phyloP scores from a whole-genome alignment of 2,888 invertebrate genomes.

The Gonocerus acuteangulatus region DNA sequence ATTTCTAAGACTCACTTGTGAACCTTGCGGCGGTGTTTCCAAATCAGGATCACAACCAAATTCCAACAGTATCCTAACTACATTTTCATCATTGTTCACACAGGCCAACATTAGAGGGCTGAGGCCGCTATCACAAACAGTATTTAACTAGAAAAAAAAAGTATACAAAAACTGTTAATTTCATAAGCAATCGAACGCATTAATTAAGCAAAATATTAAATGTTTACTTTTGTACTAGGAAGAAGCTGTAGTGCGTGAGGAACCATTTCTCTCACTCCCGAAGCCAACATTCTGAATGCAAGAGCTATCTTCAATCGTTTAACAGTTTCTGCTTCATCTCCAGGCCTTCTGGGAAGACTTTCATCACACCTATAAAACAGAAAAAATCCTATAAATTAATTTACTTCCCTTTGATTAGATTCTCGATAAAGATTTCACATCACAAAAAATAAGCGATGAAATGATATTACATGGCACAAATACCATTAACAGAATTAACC shows the following conservation, averaged over 20 bases:
- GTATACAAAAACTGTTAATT: not conserved
- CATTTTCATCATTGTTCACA: conserved; percentile 68
- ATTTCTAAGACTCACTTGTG: conserved; percentile 36
- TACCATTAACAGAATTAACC: too few species aligned
- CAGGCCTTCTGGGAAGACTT: conserved; percentile 46
- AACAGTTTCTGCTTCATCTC: conserved; percentile 52
- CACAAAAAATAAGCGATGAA: too few species aligned
- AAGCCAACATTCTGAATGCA: conserved; percentile 71
- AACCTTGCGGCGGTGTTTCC: conserved; percentile 59
- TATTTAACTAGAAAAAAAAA: conserved; percentile 51
- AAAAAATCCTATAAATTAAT: not conserved
- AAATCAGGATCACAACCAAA: conserved; percentile 74
- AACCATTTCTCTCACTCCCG: conserved; percentile 71
- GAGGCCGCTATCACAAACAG: conserved; percentile 68
- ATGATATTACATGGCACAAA: too few species aligned
- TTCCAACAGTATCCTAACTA: conserved; percentile 65
- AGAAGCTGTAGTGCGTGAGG: conserved; percentile 52
- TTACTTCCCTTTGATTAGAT: too few species aligned
- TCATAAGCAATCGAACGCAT: not conserved
- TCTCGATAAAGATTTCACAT: too few species aligned
- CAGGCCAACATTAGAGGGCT: conserved; percentile 79
- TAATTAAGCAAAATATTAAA: not conserved
- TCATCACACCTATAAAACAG: conserved; percentile 52
- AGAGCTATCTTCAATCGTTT: conserved; percentile 61
- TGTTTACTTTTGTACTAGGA: conserved; percentile 53